Conservation (phyloP, 2,113 vertebrate species). For the Seriola aureovittata region DNA sequence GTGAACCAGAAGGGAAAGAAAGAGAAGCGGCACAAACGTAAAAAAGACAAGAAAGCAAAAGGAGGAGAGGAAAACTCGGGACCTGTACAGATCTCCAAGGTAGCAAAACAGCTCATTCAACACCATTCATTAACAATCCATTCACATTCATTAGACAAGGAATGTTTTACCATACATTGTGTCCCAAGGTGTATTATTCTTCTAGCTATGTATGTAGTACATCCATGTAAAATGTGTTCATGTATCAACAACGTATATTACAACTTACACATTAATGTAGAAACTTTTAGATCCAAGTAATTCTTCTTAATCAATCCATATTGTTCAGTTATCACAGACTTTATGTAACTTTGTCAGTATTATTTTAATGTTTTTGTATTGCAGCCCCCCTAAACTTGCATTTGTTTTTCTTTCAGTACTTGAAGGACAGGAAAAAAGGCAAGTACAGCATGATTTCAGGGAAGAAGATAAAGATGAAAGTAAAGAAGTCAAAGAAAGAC, state of each 20-base stretch:
- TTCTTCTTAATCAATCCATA: background rate
- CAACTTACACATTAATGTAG: background rate
- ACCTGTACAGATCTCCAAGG: constrained; percentile 93
- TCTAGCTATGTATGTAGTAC: background rate
- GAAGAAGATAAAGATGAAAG: constrained; percentile 95
- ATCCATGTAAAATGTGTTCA: background rate
- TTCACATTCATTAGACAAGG: background rate
- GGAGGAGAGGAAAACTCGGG: constrained; percentile 83
- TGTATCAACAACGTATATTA: background rate
- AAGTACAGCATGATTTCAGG: constrained; percentile 95
- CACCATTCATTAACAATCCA: constrained; percentile 56
- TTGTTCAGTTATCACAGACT: background rate
- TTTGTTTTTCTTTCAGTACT: constrained; percentile 83
- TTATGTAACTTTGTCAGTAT: background rate
- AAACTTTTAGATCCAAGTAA: background rate
- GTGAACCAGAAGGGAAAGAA: constrained; percentile 88
- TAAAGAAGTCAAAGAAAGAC: constrained; percentile 94
- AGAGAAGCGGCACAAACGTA: constrained; percentile 89
- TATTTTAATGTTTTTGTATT: background rate
- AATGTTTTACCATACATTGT: background rate
- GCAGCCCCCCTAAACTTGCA: background rate
- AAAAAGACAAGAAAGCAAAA: constrained; percentile 90
- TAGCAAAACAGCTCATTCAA: constrained; percentile 40
- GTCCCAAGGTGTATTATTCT: background rate
- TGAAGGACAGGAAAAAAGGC: constrained; percentile 91